phyloP scores from a whole-genome alignment of 1,140 invertebrate species.

The Maconellicoccus hirsutus region DNA sequence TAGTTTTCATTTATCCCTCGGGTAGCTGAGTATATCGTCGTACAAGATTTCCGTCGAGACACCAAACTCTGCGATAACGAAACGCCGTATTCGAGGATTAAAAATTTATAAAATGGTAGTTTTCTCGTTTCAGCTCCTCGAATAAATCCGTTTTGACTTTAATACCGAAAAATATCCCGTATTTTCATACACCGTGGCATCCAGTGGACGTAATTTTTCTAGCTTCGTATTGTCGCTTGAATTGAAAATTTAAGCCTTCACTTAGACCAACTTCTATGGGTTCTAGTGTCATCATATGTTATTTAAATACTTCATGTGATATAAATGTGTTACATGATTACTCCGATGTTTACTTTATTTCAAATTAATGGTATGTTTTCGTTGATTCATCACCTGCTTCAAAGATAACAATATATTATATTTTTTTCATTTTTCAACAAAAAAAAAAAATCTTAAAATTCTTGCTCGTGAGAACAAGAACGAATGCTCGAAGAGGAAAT shows the following conservation, averaged over 20 bases:
- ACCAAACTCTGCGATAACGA: neutral
- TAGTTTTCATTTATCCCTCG: neutral
- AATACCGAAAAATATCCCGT: neutral
- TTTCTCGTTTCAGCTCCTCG: neutral
- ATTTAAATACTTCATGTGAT: no score
- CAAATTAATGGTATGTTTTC: no score
- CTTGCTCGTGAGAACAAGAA: neutral
- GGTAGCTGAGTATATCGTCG: neutral
- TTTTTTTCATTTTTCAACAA: no score
- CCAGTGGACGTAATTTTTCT: conserved; percentile 8
- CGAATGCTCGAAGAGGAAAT: neutral
- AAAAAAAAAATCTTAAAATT: no score
- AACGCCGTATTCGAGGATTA: neutral
- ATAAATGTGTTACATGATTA: no score
- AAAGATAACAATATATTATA: no score
- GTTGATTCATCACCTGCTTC: no score
- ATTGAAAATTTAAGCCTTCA: neutral
- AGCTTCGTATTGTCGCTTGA: neutral
- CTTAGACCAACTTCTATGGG: no score
- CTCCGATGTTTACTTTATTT: no score
- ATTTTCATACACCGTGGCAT: neutral
- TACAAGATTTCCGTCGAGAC: conserved; percentile 2
- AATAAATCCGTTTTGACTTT: conserved; percentile 9
- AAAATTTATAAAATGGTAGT: conserved; percentile 1
- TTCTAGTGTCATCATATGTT: no score